A percentile compares a stretch with the other conserved stretches of the same genome.
Evolutionary conservation across 1,140 invertebrate species (phyloP).

Genomic region (Eurosta solidaginis): DNA sequence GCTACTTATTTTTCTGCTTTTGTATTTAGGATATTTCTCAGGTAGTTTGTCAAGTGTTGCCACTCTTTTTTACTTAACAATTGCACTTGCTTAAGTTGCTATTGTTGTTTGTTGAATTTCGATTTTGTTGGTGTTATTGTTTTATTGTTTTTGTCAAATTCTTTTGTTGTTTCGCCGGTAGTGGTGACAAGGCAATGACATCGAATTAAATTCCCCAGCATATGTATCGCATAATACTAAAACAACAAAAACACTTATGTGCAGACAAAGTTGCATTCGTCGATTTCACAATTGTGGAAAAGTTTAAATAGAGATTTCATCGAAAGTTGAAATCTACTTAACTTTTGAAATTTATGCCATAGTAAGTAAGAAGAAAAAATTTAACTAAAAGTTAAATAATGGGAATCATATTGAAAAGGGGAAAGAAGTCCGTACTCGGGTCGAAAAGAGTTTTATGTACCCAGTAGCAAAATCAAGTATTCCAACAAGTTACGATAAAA

Average conservation of each 20-base stretch:
- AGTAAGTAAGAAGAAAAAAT: neutral
- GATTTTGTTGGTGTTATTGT: neutral
- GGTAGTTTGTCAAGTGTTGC: neutral
- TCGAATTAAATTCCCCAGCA: slow-evolving; percentile 11
- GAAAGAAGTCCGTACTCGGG: too few species aligned
- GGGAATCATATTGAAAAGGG: too few species aligned
- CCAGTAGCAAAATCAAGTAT: too few species aligned
- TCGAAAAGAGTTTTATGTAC: too few species aligned
- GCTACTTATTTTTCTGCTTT: neutral
- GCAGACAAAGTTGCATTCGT: neutral
- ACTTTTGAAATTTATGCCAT: neutral
- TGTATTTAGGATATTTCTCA: slow-evolving; percentile 1
- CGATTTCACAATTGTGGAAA: neutral
- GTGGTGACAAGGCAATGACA: neutral
- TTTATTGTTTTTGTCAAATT: neutral
- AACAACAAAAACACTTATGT: neutral
- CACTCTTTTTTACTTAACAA: neutral
- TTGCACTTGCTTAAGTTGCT: neutral
- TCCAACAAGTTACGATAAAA: too few species aligned
- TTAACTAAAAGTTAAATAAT: too few species aligned
- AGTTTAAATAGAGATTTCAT: neutral
- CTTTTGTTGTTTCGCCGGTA: neutral
- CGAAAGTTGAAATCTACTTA: neutral
- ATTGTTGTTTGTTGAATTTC: neutral
- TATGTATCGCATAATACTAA: too few species aligned